Evolutionary conservation across 2,888 invertebrate genomes (phyloP), one percentile per base, ranked within the genome.

Genomic region (Lepidochitona cinerea): DNA sequence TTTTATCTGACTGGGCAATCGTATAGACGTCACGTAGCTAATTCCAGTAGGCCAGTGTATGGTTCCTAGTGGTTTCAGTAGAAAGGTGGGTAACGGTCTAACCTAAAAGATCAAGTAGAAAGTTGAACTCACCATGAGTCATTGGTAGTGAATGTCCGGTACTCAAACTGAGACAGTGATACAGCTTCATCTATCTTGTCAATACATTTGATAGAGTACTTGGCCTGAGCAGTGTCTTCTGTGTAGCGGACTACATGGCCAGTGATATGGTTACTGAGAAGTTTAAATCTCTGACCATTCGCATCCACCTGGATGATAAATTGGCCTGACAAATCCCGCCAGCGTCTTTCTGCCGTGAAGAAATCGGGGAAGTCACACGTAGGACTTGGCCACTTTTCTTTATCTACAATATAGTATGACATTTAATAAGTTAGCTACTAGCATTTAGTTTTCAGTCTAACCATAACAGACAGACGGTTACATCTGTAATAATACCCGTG

Each of bases 291-390:
- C 70, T 87, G 83, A 36, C 81, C 74, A 9, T 83, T 81, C 26
- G 76, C 73, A 73, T 85, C 85, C 14, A 86, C 78, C 23, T 81
- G 76, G 37, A 87, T 77, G 41, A 78, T 71, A 69, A 81, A 83
- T 36, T 80, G 79, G 35, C 86, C 86, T 35, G 81, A 82, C 37
- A 88, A 80, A 73, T 89, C 88, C 18, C 85, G 82, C 89, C 89
- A 89, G 71, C 82, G 80, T 29, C 80, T 80, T 37, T 77, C 76
- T 32, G 75, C 77, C 0, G 78, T 73, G 70, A 85, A 80, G 76
- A 84, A 79, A 52, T 84, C 81, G 5, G 87, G 88, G 75, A 87
- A 88, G 23, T 75, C 70, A 67, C 88, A 88, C 2, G 77, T 67
- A 14, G 82, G 81, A 26, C 72, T 69, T 0, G 84, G 84, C 83